phyloP scores from a whole-genome alignment of 2,113 vertebrate species.

The Scomber japonicus region DNA sequence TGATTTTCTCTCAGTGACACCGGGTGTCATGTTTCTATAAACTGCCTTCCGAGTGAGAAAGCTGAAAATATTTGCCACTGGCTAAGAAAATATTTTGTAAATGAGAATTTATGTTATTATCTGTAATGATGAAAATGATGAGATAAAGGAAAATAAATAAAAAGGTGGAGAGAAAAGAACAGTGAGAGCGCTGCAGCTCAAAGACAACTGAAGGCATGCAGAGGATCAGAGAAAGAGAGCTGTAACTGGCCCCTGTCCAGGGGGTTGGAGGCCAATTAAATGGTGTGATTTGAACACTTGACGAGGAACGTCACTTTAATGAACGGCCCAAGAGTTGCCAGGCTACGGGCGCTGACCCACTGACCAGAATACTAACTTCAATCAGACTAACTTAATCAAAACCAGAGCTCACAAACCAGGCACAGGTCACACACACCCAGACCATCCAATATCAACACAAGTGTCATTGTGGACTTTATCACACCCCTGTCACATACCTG shows the following conservation, averaged over 20 bases:
- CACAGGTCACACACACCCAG: constrained; percentile 24
- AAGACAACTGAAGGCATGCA: constrained; percentile 22
- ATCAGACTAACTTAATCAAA: constrained; percentile 54
- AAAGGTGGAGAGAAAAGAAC: neutral
- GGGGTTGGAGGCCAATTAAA: constrained; percentile 69
- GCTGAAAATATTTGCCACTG: neutral
- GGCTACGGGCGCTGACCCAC: constrained; percentile 67
- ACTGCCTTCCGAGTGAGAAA: constrained; percentile 10
- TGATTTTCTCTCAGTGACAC: constrained; percentile 25
- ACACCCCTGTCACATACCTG: constrained; percentile 18
- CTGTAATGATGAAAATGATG: constrained; percentile 2
- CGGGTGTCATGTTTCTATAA: constrained; percentile 31
- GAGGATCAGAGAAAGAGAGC: constrained; percentile 20
- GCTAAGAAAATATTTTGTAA: constrained; percentile 23
- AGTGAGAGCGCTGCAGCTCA: neutral
- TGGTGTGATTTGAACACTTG: constrained; percentile 67
- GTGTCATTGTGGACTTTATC: neutral
- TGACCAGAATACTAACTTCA: constrained; percentile 64
- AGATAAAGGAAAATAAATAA: neutral
- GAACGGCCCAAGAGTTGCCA: constrained; percentile 46
- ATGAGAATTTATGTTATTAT: neutral
- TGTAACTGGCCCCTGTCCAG: constrained; percentile 64
- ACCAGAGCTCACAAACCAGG: constrained; percentile 30
- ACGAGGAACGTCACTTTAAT: constrained; percentile 67
- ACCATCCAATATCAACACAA: constrained; percentile 17